Evolutionary conservation across 2,888 invertebrate species (phyloP).

Genomic region (Gerris lacustris): DNA sequence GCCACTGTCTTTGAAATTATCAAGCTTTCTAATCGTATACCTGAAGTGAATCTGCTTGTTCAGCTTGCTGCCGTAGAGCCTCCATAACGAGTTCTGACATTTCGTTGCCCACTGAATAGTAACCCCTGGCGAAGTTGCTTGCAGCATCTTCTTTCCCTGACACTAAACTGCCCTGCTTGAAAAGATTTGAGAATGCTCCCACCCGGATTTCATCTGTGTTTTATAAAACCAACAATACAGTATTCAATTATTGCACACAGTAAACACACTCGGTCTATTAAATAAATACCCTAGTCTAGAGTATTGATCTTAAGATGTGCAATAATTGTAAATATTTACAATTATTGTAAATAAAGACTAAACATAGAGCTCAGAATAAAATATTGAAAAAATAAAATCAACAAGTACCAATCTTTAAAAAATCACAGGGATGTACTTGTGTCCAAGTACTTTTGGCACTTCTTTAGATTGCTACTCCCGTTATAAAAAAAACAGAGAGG

Average conservation of each 20-base stretch:
- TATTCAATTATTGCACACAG: constrained; percentile 3
- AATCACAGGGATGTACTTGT: no score
- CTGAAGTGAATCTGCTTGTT: constrained; percentile 24
- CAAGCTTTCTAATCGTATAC: not conserved
- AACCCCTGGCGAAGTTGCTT: constrained; percentile 72
- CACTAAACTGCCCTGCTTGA: constrained; percentile 29
- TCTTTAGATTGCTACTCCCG: no score
- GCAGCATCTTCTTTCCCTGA: constrained; percentile 51
- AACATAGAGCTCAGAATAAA: no score
- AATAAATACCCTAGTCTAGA: not conserved
- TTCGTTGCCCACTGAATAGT: constrained; percentile 54
- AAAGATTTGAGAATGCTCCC: constrained; percentile 27
- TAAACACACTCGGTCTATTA: not conserved
- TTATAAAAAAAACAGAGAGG: no score
- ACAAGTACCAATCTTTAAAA: no score
- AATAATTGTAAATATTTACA: no score
- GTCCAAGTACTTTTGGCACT: no score
- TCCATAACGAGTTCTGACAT: constrained; percentile 50
- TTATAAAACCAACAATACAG: not conserved
- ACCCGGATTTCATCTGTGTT: constrained; percentile 29
- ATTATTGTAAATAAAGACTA: no score
- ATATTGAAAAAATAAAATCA: no score
- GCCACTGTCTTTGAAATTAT: no score
- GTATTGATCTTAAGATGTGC: not conserved
- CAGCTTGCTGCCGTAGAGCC: constrained; percentile 37